These are phyloP conservation scores for Hoplodrina ambigua DNA, from an alignment of 2,888 invertebrate genomes.

Conservation along the genomic window DNA sequence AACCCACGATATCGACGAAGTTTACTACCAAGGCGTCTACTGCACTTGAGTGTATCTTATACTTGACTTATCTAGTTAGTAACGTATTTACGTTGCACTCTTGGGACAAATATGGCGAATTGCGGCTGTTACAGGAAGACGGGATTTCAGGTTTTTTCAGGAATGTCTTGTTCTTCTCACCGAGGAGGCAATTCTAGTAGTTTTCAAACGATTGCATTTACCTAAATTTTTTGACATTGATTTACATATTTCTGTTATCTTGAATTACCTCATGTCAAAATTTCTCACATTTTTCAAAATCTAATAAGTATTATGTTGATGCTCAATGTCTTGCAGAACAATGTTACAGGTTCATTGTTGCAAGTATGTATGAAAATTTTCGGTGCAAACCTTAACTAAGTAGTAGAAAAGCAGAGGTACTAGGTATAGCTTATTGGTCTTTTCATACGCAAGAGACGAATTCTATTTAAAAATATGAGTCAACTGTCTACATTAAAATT, in stretches of 20 bases:
- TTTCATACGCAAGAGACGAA: neutral
- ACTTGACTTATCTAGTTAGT: conserved; percentile 57
- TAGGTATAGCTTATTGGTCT: neutral
- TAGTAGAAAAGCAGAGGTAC: too few species aligned
- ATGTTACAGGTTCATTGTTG: too few species aligned
- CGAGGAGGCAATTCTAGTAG: too few species aligned
- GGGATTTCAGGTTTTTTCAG: conserved; percentile 19
- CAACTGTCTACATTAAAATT: conserved; percentile 23
- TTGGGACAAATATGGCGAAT: conserved; percentile 47
- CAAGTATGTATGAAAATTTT: too few species aligned
- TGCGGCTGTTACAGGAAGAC: conserved; percentile 11
- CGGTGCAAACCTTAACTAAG: too few species aligned
- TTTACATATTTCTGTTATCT: too few species aligned
- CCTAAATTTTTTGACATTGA: too few species aligned
- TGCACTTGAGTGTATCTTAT: conserved; percentile 65
- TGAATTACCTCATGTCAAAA: too few species aligned
- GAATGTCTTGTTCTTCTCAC: neutral
- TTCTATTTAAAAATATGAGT: conserved; percentile 4
- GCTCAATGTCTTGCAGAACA: too few species aligned
- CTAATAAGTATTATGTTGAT: too few species aligned
- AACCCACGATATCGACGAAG: conserved; percentile 80
- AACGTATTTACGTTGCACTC: conserved; percentile 60
- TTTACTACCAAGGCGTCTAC: conserved; percentile 86
- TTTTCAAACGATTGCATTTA: too few species aligned
- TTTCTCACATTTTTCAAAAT: too few species aligned